Evolutionary conservation across 37 sponge, comb jelly and placozoan species (phyloP).

Genomic region (Halisarca cf. caerulea): DNA sequence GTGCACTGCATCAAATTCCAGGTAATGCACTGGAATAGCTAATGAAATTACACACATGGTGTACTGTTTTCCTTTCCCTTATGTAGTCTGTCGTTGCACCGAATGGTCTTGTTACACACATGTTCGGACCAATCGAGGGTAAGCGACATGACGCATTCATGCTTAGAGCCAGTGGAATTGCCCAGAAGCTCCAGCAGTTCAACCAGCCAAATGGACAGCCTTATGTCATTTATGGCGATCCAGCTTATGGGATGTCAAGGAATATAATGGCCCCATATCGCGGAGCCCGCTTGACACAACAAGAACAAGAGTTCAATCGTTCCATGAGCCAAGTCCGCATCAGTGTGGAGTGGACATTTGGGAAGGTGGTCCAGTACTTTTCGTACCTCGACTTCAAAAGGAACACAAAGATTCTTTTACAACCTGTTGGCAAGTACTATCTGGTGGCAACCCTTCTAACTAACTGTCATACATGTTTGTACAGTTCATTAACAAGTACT

Average conservation of each 20-base stretch:
- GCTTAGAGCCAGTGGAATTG: background rate
- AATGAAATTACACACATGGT: background rate
- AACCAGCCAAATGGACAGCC: background rate
- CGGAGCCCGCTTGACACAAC: too few species aligned
- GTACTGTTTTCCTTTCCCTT: background rate
- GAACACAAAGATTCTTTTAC: background rate
- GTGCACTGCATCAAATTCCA: background rate
- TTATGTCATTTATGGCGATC: constrained; percentile 14
- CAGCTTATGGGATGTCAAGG: constrained; percentile 9
- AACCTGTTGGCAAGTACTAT: background rate
- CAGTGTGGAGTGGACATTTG: too few species aligned
- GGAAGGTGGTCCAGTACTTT: too few species aligned
- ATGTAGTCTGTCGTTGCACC: constrained; percentile 17
- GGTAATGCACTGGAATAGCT: background rate
- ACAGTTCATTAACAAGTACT: background rate
- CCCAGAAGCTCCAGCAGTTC: background rate
- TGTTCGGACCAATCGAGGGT: constrained; percentile 10
- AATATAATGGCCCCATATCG: background rate
- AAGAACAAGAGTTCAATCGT: too few species aligned
- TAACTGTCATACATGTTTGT: background rate
- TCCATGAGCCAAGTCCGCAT: too few species aligned
- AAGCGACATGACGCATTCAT: constrained; percentile 9
- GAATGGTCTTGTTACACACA: constrained; percentile 15
- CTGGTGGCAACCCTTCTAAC: background rate
- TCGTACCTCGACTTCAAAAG: background rate